Base-by-base conservation (phyloP, 2,113 vertebrate species). In the Falcunculus frontatus region DNA sequence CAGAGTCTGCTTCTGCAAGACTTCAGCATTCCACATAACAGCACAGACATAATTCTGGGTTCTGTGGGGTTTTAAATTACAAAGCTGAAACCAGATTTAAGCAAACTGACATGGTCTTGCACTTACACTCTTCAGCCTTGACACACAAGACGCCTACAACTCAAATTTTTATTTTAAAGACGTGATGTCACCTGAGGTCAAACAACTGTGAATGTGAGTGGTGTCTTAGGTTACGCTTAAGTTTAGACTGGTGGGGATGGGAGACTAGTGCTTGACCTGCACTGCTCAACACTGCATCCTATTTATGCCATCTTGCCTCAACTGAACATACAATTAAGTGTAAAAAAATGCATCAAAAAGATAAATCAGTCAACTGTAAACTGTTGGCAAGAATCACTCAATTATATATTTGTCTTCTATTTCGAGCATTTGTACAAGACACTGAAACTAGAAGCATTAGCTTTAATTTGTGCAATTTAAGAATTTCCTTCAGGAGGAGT, bases 401-500 rank as follows among this genome's bases (percentile, higher is more conserved):
- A 26, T 82, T 82, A 72, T 10, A 10, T 8, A 65, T 69, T 89
- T 89, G 46, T 55, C 72, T 52, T 82, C 44, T 78, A 68, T 75
- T 67, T 69, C 60, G 63, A 74, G 55, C 87, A 81, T 90, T 95
- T 86, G 57, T 41, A 94, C 95, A 93, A 90, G 95, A 93, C 37
- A 56, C 49, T 64, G 60, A 70, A 94, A 67, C 60, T 65, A 67
- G 46, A 88, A 93, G 79, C 49, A 3, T 83, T 76, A 91, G 56
- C 50, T 91, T 73, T 69, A 87, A 65, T 70, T 16, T 87, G 90
- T 80, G 94, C 75, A 82, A 94, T 59, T 82, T 74, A 52, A 53
- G 62, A 64, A 84, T 95, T 96, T 93, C 95, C 92, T 87, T 80
- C 72, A 44, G 55, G 78, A 93, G 37, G 81, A 84, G 88, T 93